Conservation (phyloP, 1,140 invertebrate species). For the Lasaia peninsularis region DNA sequence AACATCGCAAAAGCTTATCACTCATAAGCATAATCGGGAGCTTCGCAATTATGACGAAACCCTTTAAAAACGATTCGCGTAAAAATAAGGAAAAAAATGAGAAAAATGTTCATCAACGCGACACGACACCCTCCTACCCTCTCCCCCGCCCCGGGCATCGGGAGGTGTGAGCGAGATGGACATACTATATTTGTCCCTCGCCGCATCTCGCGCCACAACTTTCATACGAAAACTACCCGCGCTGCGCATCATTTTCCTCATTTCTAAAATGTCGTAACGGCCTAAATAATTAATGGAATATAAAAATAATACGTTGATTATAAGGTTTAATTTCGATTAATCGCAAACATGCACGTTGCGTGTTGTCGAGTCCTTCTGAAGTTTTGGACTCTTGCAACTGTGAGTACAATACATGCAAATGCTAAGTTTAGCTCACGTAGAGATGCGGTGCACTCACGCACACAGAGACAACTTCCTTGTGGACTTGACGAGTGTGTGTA, state of each 20-base stretch:
- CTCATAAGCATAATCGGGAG: conserved; percentile 64
- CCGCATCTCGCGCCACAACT: conserved; percentile 70
- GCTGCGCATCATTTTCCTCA: conserved; percentile 46
- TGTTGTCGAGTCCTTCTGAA: conserved; percentile 40
- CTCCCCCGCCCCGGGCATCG: conserved; percentile 55
- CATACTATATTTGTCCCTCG: conserved; percentile 39
- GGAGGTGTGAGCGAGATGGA: conserved; percentile 50
- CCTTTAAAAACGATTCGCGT: conserved; percentile 76
- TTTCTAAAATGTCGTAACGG: conserved; percentile 32
- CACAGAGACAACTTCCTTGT: conserved; percentile 52
- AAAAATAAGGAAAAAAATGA: conserved; percentile 74
- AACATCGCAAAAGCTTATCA: conserved; percentile 43
- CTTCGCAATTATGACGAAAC: conserved; percentile 75
- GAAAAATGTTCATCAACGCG: conserved; percentile 77
- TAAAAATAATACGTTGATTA: conserved; percentile 15
- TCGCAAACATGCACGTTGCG: conserved; percentile 29
- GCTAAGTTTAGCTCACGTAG: conserved; percentile 69
- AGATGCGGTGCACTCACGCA: conserved; percentile 57
- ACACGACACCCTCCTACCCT: conserved; percentile 55
- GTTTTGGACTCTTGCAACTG: conserved; percentile 71
- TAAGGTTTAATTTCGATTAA: conserved; percentile 31
- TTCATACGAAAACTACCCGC: conserved; percentile 74
- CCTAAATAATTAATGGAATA: conserved; percentile 17
- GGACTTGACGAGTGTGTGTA: conserved; percentile 34
- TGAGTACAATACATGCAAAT: conserved; percentile 46